These are phyloP conservation scores for Gnathonemus longibarbis DNA, from an alignment of 2,113 vertebrate species.

Conservation along the genomic window DNA sequence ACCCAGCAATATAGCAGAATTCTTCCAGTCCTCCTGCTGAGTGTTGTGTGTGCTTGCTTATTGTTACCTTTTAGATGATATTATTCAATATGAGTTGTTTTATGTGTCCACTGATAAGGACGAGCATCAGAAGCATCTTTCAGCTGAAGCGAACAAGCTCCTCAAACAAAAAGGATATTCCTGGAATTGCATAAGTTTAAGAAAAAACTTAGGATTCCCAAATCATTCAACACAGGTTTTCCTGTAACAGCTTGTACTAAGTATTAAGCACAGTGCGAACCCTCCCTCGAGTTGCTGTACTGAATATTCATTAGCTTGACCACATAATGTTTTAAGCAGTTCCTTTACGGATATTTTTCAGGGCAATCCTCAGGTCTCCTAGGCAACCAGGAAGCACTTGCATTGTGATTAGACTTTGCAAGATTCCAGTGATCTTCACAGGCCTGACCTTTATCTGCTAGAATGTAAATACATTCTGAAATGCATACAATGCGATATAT, in stretches of 20 bases:
- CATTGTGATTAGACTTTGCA: background rate
- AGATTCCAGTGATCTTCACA: background rate
- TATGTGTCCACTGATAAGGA: background rate
- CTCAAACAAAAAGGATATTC: constrained; percentile 12
- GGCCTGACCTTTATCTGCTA: background rate
- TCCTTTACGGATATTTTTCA: constrained; percentile 34
- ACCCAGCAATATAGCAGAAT: background rate
- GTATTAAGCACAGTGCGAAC: constrained; percentile 31
- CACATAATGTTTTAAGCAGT: constrained; percentile 37
- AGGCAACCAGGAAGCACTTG: constrained; percentile 34
- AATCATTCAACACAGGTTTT: constrained; percentile 24
- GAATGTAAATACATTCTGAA: background rate
- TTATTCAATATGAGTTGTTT: background rate
- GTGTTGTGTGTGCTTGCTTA: background rate
- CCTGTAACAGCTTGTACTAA: constrained; percentile 24
- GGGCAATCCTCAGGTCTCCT: constrained; percentile 26
- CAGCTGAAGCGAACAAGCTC: background rate
- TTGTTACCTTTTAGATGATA: background rate
- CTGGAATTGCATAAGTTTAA: background rate
- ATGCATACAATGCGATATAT: background rate
- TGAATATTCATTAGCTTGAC: constrained; percentile 39
- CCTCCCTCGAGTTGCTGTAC: constrained; percentile 13
- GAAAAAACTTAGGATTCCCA: constrained; percentile 15
- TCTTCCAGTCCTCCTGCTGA: background rate
- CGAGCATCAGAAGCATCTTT: background rate